Evolutionary conservation across 2,797 vertebrate genomes (phyloP).

Genomic region (Phyllotis vaccarum): DNA sequence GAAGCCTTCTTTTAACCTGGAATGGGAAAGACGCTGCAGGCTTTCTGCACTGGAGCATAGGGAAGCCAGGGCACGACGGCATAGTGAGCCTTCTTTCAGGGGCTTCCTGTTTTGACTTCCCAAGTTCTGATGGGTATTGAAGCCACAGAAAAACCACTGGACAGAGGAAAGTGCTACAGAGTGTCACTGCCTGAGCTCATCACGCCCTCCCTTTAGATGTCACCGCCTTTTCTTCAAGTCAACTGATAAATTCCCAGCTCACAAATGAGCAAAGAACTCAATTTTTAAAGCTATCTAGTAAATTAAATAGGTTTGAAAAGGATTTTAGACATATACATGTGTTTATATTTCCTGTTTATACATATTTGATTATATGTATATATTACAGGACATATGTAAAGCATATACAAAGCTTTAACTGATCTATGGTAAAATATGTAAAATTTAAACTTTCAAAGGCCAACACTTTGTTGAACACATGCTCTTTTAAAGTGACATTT

Average conservation of each 20-base stretch:
- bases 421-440: neutral
- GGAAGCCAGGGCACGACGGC: neutral
- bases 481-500: neutral
- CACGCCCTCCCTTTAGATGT: neutral
- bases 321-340: neutral
- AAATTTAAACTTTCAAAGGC: conserved; percentile 52
- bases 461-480: neutral
- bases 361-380: neutral
- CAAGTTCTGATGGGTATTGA: neutral
- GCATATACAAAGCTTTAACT: neutral
- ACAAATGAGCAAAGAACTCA: neutral
- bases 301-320: neutral
- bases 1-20: neutral
- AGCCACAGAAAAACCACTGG: neutral
- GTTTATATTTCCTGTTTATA: neutral
- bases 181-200: neutral
- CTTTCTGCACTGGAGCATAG: neutral
- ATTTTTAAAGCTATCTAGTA: conserved; percentile 45
- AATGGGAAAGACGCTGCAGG: neutral
- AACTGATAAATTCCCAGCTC: neutral
- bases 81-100: neutral
- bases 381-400: neutral
- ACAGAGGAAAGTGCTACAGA: neutral
- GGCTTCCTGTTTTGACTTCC: neutral
- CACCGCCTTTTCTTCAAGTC: neutral